These are phyloP conservation scores for Perca schrenkii DNA, from an alignment of 2,113 vertebrate species.

Conservation along the genomic window DNA sequence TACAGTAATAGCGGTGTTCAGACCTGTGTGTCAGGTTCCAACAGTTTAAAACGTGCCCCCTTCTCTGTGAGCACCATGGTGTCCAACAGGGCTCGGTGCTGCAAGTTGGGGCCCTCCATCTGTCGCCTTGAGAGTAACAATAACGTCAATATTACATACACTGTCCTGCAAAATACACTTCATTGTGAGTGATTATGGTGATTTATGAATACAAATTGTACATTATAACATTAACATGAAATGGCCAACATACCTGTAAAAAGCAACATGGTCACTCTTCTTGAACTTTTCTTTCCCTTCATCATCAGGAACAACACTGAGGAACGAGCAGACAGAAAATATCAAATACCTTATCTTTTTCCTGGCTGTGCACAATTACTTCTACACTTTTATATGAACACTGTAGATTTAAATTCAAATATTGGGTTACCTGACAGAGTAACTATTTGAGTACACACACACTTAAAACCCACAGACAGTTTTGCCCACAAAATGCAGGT, in stretches of 20 bases:
- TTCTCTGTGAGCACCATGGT: slow-evolving; percentile 84
- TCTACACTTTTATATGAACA: neutral
- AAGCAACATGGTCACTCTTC: slow-evolving; percentile 77
- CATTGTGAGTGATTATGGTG: neutral
- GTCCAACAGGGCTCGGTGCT: slow-evolving; percentile 85
- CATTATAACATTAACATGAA: neutral
- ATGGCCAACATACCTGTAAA: slow-evolving; percentile 77
- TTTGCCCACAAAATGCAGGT: neutral
- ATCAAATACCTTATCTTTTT: neutral
- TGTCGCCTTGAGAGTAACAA: slow-evolving; percentile 84
- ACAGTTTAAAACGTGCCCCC: slow-evolving; percentile 85
- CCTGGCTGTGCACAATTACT: neutral
- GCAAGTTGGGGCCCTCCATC: slow-evolving; percentile 79
- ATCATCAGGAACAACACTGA: slow-evolving; percentile 67
- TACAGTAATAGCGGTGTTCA: neutral
- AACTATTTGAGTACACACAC: neutral
- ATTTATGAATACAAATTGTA: neutral
- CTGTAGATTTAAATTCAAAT: neutral
- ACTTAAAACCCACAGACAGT: neutral
- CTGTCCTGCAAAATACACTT: neutral
- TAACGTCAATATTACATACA: neutral
- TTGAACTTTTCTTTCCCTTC: slow-evolving; percentile 75
- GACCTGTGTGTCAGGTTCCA: slow-evolving; percentile 76
- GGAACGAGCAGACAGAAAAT: neutral
- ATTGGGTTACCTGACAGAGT: too few species aligned